Base-by-base conservation (phyloP, 37 sponge, comb jelly and placozoan genomes). In the Oopsacas minuta region DNA sequence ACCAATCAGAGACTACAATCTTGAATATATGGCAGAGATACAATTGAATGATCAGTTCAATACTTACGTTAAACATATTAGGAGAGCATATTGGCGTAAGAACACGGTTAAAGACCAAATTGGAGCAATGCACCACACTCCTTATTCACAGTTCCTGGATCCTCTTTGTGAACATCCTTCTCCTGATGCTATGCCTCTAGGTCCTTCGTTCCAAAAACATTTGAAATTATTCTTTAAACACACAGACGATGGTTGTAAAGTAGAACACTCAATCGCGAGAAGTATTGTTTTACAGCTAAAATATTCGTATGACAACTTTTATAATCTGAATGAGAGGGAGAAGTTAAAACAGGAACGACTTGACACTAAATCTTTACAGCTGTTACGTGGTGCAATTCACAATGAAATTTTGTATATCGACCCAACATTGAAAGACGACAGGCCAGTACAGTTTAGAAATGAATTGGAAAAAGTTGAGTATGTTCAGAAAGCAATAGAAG, bases 321-420 rank as follows among this genome's bases (percentile, higher is more conserved):
- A 61, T 61, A 34, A 61, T 5, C 75, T 61, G 28, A 61, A 10
- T n/a, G 75, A 61, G 30, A 10, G 75, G 22, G 32, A 61, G 22
- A 61, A 61, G 75, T 12, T 61, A 34, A 61, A 61, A n/a, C 75
- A 61, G 22, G 75, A 61, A 12, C 7, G 75, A 61, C 75, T 61
- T 12, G 75, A 61, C 22, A 12, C 22, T 3, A 61, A 61, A 61
- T 83, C 35, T 34, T 23, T 81, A 30, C 81, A 85, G 83, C 42
- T 88, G 37, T 83, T 92, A n/a, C 36, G 92, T 46, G 90, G 88
- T 15, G 84, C 86, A 22, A 88, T 92, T 25, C 85, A 92, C 86
- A 89, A 92, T 83, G 88, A 89, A 38, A 88, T 92, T 23, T 75
- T 87, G 86, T 52, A 46, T n/a, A 88, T 92, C 53, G 88, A 89